phyloP scores from a whole-genome alignment of 2,888 invertebrate genomes.

The Syritta pipiens region DNA sequence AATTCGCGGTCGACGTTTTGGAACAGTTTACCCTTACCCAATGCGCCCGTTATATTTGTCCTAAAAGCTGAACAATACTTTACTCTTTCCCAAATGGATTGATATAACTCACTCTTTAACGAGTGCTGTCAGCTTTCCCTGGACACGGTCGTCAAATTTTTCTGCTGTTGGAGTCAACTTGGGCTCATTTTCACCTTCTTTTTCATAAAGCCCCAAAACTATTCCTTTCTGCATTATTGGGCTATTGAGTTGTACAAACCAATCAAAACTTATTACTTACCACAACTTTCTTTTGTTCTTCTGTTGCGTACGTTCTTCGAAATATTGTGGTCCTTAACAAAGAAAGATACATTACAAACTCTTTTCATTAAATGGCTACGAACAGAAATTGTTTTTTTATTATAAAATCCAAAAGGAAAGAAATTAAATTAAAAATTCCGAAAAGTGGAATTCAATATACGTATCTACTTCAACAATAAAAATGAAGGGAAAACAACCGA shows the following conservation, averaged over 20 bases:
- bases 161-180: slow-evolving; percentile 80
- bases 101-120: slow-evolving; percentile 80
- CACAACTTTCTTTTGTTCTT: background rate
- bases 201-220: slow-evolving; percentile 81
- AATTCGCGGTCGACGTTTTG: slow-evolving; percentile 82
- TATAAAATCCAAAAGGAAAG: too few species aligned
- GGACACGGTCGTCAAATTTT: slow-evolving; percentile 80
- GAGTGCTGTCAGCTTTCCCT: slow-evolving; percentile 79
- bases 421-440: too few species aligned
- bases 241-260: background rate
- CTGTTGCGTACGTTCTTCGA: background rate
- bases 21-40: slow-evolving; percentile 79
- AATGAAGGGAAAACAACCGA: background rate
- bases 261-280: background rate
- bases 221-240: slow-evolving; percentile 78
- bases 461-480: background rate
- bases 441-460: too few species aligned
- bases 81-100: too few species aligned
- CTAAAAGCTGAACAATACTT: slow-evolving; percentile 1
- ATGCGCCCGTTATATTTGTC: slow-evolving; percentile 69
- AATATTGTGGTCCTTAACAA: background rate
- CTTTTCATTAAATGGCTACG: background rate
- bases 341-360: background rate
- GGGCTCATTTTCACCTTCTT: slow-evolving; percentile 78
- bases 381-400: background rate